Conservation (phyloP, 2,888 invertebrate genomes). For the Sussaba pulchella region DNA sequence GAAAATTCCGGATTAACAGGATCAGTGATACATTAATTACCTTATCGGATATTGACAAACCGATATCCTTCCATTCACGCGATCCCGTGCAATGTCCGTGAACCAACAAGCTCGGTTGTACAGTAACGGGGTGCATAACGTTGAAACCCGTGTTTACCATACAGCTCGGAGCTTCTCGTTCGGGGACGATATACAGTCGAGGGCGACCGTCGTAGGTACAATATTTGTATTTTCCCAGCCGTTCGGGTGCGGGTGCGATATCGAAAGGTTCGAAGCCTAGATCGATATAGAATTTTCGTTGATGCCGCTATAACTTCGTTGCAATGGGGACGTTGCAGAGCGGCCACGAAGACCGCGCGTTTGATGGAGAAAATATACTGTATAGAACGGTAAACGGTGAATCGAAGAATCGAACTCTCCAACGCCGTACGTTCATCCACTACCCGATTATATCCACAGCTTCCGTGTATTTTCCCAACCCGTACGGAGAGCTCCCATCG, state of each 20-base stretch:
- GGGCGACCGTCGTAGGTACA: background rate
- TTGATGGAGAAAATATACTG: conserved; percentile 18
- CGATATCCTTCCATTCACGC: conserved; percentile 16
- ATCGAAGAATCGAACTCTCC: conserved; percentile 17
- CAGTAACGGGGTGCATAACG: background rate
- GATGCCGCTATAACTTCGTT: conserved; percentile 31
- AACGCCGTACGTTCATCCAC: conserved; percentile 5
- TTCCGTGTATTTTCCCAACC: conserved; percentile 37
- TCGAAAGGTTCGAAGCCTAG: conserved; percentile 33
- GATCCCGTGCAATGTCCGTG: conserved; percentile 2
- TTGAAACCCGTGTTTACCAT: conserved; percentile 16
- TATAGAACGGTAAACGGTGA: conserved; percentile 1
- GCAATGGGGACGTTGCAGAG: background rate
- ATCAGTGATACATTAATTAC: background rate
- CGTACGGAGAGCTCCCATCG: background rate
- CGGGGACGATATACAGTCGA: background rate
- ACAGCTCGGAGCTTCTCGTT: conserved; percentile 15
- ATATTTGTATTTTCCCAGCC: conserved; percentile 55
- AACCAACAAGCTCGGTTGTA: background rate
- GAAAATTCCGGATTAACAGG: background rate
- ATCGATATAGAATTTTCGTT: conserved; percentile 56
- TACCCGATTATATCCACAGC: conserved; percentile 32
- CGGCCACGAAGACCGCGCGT: background rate
- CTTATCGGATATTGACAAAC: conserved; percentile 24
- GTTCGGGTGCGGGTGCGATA: conserved; percentile 40